Base-by-base conservation (phyloP, 2,113 vertebrate species). In the Xerus inauris region DNA sequence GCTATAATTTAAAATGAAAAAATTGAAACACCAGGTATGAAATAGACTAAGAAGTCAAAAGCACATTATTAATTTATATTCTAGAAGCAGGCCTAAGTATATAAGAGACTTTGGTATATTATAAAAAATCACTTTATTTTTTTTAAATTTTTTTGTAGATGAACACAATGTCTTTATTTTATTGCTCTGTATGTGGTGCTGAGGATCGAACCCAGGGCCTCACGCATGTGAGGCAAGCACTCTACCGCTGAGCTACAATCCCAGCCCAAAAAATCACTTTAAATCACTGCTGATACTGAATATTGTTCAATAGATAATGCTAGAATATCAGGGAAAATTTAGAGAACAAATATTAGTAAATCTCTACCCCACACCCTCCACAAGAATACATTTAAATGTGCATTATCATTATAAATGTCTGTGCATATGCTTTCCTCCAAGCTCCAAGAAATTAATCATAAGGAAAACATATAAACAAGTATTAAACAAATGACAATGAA, bases 211-310 rank as follows among this genome's bases (percentile, higher is more conserved):
- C n/a, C n/a, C n/a, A n/a, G n/a, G n/a, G n/a, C n/a, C n/a, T n/a
- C n/a, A n/a, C n/a, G n/a, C n/a, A n/a, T n/a, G n/a, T n/a, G n/a
- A n/a, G n/a, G n/a, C n/a, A n/a, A n/a, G n/a, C n/a, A n/a, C n/a
- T n/a, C n/a, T n/a, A n/a, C n/a, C n/a, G n/a, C n/a, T n/a, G n/a
- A n/a, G n/a, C n/a, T n/a, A n/a, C n/a, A n/a, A n/a, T n/a, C n/a
- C n/a, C n/a, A n/a, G n/a, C n/a, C n/a, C n/a, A 87, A 87, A 92
- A 13, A 12, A 87, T 86, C 22, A 94, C 64, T 94, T 95, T 49
- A 94, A 87, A 67, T 92, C 30, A 79, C 5, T 51, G 10, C 12
- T 90, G 35, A 90, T 28, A 69, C 8, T 62, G 62, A 73, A 38
- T 42, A 1, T 64, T 85, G 49, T 86, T 96, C 35, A 73, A 35